A percentile compares a stretch with the other conserved stretches of the same genome.
Evolutionary conservation across 1,140 invertebrate genomes (phyloP).

Genomic region (Drosophila lacertosa): DNA sequence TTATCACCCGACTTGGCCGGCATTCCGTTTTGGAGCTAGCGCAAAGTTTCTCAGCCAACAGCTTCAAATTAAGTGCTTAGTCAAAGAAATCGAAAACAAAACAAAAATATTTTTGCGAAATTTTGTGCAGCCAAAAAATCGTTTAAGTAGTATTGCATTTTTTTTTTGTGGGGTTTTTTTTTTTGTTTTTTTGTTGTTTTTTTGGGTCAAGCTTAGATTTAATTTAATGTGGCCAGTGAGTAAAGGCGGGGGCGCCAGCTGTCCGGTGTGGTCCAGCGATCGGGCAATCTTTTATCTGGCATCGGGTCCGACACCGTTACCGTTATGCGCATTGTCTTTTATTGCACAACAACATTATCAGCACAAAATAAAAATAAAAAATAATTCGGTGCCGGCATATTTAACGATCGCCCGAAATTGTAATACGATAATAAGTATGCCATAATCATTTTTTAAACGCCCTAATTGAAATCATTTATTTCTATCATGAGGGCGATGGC

Average conservation of each 20-base stretch:
- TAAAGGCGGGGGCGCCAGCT: constrained; percentile 47
- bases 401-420: constrained; percentile 62
- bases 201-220: constrained; percentile 81
- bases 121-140: constrained; percentile 45
- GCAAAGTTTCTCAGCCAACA: constrained; percentile 28
- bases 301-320: constrained; percentile 12
- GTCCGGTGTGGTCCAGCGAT: constrained; percentile 12
- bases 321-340: constrained; percentile 66
- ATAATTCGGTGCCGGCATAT: constrained; percentile 43
- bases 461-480: constrained; percentile 79
- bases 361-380: constrained; percentile 53
- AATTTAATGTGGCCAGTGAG: constrained; percentile 59
- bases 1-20: constrained; percentile 59
- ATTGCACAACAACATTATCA: constrained; percentile 70
- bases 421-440: constrained; percentile 71
- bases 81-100: constrained; percentile 27
- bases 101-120: constrained; percentile 54
- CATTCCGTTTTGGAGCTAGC: constrained; percentile 13
- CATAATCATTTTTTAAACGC: constrained; percentile 80
- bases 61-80: constrained; percentile 72
- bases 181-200: constrained; percentile 35
- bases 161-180: constrained; percentile 2
- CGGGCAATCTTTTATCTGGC: constrained; percentile 33
- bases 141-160: constrained; percentile 34
- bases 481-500: constrained; percentile 52